These are phyloP conservation scores for Pipistrellus pipistrellus DNA, from an alignment of 2,797 vertebrate genomes.

Conservation along the genomic window DNA sequence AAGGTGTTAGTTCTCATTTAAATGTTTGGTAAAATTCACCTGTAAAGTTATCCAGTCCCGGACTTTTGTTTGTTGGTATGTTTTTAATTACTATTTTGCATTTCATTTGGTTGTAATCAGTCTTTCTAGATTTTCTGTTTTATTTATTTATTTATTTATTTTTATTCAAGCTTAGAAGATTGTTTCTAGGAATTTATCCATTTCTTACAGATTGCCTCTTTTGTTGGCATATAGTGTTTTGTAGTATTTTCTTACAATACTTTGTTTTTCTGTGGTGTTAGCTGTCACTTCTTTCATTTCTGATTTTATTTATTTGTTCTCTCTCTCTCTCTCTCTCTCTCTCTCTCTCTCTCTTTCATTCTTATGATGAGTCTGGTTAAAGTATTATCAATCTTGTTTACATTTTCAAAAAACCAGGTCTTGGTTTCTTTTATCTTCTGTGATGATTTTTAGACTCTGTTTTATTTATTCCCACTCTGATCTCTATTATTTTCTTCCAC, in stretches of 20 bases:
- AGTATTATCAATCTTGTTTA: neutral
- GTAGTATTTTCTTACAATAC: neutral
- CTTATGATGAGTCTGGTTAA: neutral
- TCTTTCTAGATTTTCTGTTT: neutral
- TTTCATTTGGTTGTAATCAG: neutral
- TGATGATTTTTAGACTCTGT: neutral
- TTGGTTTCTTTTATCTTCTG: neutral
- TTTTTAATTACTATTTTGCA: neutral
- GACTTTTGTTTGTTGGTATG: too few species aligned
- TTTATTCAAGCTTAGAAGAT: neutral
- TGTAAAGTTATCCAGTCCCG: too few species aligned
- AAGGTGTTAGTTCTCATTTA: too few species aligned
- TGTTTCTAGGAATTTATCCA: neutral
- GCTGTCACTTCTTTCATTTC: neutral
- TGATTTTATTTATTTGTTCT: neutral
- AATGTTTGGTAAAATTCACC: too few species aligned
- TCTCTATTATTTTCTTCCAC: neutral
- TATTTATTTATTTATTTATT: neutral
- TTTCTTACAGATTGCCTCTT: neutral
- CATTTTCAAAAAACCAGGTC: neutral
- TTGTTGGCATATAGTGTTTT: neutral
- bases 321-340: neutral
- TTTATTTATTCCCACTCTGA: neutral
- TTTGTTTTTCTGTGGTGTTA: neutral
- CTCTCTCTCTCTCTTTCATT: neutral